These are phyloP conservation scores for Parascotia fuliginaria DNA, from an alignment of 2,888 invertebrate genomes.

Conservation along the genomic window DNA sequence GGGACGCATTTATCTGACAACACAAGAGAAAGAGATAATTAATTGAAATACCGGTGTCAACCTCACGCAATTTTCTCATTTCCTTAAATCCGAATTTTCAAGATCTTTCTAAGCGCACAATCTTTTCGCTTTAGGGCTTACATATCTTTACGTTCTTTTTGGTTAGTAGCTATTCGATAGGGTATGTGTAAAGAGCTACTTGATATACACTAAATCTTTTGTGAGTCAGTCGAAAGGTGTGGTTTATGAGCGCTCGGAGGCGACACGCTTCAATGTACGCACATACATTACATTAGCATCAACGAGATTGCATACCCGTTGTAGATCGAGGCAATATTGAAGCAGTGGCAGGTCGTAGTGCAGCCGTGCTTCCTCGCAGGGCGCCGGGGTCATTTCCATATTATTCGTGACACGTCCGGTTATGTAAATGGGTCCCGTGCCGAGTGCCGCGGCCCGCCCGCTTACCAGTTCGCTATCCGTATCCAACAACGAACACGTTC, in stretches of 20 bases:
- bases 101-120: constrained; percentile 10
- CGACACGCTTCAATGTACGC: constrained; percentile 38
- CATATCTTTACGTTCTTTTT: background rate
- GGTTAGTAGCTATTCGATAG: background rate
- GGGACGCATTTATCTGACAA: constrained; percentile 73
- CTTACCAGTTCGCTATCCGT: constrained; percentile 45
- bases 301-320: constrained; percentile 56
- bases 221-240: constrained; percentile 24
- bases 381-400: constrained; percentile 75
- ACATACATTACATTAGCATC: constrained; percentile 51
- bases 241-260: constrained; percentile 20
- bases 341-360: constrained; percentile 57
- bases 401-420: constrained; percentile 82
- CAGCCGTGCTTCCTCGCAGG: constrained; percentile 50
- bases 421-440: constrained; percentile 72
- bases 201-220: constrained; percentile 29
- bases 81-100: constrained; percentile 39
- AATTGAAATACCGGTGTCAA: constrained; percentile 75
- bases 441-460: constrained; percentile 41
- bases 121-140: background rate
- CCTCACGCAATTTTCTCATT: constrained; percentile 53
- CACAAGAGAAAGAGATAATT: constrained; percentile 71
- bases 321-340: constrained; percentile 73
- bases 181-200: constrained; percentile 9
- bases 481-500: constrained; percentile 50